Evolutionary conservation across 2,113 vertebrate genomes (phyloP).

Genomic region (Struthidea cinerea): DNA sequence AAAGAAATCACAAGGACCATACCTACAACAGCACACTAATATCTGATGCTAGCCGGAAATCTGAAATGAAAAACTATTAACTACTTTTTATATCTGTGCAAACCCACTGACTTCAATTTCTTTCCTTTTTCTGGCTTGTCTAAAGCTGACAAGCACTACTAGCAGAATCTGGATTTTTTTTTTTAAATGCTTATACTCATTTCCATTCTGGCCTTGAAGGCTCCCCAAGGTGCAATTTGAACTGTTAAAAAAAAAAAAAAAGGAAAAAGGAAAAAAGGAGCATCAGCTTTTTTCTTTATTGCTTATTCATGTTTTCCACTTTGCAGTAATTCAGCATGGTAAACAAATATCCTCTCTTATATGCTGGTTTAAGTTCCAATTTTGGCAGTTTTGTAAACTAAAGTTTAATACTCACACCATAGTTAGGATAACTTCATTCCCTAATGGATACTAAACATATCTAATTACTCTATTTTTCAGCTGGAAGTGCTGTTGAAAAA

Average conservation of each 20-base stretch:
- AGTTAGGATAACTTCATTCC: slow-evolving; percentile 53
- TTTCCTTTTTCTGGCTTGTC: background rate
- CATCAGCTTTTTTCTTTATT: slow-evolving; percentile 38
- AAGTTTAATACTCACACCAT: slow-evolving; percentile 6
- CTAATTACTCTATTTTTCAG: slow-evolving; percentile 60
- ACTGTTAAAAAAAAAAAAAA: background rate
- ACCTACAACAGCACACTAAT: background rate
- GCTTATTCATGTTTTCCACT: slow-evolving; percentile 54
- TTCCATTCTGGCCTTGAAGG: slow-evolving; percentile 18
- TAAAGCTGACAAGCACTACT: background rate
- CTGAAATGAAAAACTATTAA: background rate
- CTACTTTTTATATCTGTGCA: background rate
- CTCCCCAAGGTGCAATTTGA: slow-evolving; percentile 37
- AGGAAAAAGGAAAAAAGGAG: background rate
- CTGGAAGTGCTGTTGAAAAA: slow-evolving; percentile 43
- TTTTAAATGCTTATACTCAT: background rate
- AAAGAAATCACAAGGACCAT: background rate
- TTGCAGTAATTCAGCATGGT: slow-evolving; percentile 48
- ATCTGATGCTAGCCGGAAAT: background rate
- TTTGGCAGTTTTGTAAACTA: slow-evolving; percentile 55
- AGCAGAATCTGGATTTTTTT: background rate
- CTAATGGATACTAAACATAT: slow-evolving; percentile 54
- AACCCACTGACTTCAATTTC: background rate
- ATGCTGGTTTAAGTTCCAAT: slow-evolving; percentile 13
- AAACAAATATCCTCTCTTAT: slow-evolving; percentile 43